Conservation (phyloP, 2,888 invertebrate species). For the Kuschelorhynchus macadamiae region DNA sequence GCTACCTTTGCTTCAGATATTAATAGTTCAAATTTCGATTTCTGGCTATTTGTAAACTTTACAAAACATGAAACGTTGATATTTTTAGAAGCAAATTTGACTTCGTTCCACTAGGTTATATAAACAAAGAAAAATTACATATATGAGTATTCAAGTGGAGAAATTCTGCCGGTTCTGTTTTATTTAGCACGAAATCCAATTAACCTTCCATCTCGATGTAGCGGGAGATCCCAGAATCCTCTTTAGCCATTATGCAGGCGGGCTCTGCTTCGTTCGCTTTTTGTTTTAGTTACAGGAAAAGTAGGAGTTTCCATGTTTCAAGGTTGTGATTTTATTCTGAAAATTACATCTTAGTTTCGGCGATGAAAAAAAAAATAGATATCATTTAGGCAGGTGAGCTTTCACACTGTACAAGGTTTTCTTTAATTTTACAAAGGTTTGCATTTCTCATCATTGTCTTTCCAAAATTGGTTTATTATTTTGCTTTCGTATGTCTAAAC, state of each 20-base stretch:
- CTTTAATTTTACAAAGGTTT: no score
- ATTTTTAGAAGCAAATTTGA: slow-evolving; percentile 4
- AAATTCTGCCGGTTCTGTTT: slow-evolving; percentile 23
- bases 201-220: slow-evolving; percentile 35
- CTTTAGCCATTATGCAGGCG: slow-evolving; percentile 27
- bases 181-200: slow-evolving; percentile 38
- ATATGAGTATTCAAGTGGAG: slow-evolving; percentile 27
- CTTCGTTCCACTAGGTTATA: slow-evolving; percentile 3
- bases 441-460: no score
- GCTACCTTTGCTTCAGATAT: no score
- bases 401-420: no score
- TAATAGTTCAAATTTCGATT: no score
- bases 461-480: no score
- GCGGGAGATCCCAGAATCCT: slow-evolving; percentile 26
- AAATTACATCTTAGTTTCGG: neutral
- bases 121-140: slow-evolving; percentile 28
- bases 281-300: slow-evolving; percentile 10
- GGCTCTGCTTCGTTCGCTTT: neutral
- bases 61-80: neutral
- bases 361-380: no score
- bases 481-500: no score
- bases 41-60: no score
- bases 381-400: no score
- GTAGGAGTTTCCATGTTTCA: slow-evolving; percentile 8
- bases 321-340: neutral